Evolutionary conservation across 2,888 invertebrate species (phyloP).

Genomic region (Cerastoderma edule): DNA sequence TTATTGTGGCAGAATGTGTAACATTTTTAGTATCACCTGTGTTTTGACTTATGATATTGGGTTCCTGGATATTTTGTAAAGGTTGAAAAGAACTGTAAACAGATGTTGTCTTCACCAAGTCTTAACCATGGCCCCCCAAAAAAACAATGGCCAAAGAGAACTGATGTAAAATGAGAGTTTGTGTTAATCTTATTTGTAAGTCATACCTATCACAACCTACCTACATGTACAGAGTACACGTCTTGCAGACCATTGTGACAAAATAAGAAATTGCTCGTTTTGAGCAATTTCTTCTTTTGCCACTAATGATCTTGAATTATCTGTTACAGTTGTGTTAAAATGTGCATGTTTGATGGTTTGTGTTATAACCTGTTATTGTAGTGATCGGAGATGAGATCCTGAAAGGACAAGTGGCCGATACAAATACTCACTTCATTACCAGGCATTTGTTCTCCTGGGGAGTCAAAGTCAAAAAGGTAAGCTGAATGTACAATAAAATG

Average conservation of each 20-base stretch:
- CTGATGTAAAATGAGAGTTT: too few species aligned
- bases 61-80: too few species aligned
- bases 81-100: too few species aligned
- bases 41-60: too few species aligned
- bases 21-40: too few species aligned
- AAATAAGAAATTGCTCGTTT: neutral
- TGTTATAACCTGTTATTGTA: conserved; percentile 58
- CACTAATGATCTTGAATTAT: neutral
- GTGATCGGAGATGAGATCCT: conserved; percentile 92
- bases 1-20: too few species aligned
- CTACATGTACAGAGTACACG: neutral
- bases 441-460: conserved; percentile 87
- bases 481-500: too few species aligned
- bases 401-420: conserved; percentile 89
- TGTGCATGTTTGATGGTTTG: neutral
- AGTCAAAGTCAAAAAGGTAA: conserved; percentile 86
- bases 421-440: conserved; percentile 88
- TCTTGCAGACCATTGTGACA: neutral
- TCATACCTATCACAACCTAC: neutral
- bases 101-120: too few species aligned
- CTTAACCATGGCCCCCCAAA: too few species aligned
- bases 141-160: too few species aligned
- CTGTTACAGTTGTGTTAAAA: neutral
- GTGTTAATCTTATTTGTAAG: too few species aligned
- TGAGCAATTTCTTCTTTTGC: neutral